Base-by-base conservation (phyloP, 2,888 invertebrate species). In the Diogma glabrata region DNA sequence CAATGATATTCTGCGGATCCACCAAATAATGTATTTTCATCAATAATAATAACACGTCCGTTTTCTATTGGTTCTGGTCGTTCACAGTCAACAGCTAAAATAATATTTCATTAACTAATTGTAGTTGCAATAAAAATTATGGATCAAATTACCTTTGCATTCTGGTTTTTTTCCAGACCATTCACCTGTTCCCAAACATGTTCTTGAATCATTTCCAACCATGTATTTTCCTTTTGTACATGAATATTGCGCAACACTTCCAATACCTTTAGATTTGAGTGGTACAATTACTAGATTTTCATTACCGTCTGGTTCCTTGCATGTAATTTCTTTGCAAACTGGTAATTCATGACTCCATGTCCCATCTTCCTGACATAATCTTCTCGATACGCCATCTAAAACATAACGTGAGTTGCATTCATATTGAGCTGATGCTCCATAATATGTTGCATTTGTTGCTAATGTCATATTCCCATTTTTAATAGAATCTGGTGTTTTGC, bases 1-100 rank as follows among this genome's bases (percentile, higher is more conserved):
- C 93, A 93, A 63, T 91, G 90, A 66, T 92, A 92, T 64, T 92
- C 92, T 1, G 89, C 83, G 0, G 87, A 83, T 50, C 88, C 87
- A 24, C 86, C 87, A 65, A 84, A 93, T 1, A 81, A 73, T 0
- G 88, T 89, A 0, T 88, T 84, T 47, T 84, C 83, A 63, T 93
- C 92, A 52, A 89, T 81, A 28, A 89, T 79, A 59, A 91, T 88
- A 16, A 90, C 83, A 52, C 90, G 78, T 0, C 92, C 91, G 64
- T 92, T 90, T 56, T 88, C 86, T 47, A 91, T 84, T 10, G 76
- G 72, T 26, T 81, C 76, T 0, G 91, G 91, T 50, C 84, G 78
- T 52, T 82, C 83, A 67, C 92, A 93, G 63, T 91, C 87, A 49
- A 91, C 82, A 56, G 86, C 91, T 92, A 67, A 36, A 69, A 67